Evolutionary conservation across 2,888 invertebrate species (phyloP), one percentile per base, ranked within the genome.

Genomic region (Papilio elwesi): DNA sequence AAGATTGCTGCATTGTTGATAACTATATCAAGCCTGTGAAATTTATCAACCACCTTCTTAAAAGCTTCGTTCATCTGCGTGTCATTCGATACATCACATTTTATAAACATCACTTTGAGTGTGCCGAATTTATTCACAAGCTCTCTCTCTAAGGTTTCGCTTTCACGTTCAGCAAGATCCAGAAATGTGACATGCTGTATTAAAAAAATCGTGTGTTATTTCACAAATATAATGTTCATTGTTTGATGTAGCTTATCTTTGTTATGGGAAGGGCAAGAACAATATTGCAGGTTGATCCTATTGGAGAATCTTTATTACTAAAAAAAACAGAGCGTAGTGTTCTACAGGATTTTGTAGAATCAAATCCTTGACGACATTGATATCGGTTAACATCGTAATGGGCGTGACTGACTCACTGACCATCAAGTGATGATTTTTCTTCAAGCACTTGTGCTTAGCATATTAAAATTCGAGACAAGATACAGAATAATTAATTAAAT

Each of bases 21-120:
- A 11, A 93, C 90, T 0, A 82, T 86, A 68, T 93, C 92, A 2
- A 93, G 84, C 74, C 90, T 82, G 47, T 83, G 80, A 75, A 91
- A 93, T 77, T 92, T 93, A 75, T 91, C 87, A 12, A 90, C 67
- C 15, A 91, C 89, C 80, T 87, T 88, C 55, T 80, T 83, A 77
- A 85, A 92, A 49, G 92, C 91, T 0, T 82, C 82, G 8, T 78
- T 75, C 10, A 92, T 87, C 78, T 91, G 87, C 0, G 74, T 77
- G 26, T 89, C 89, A 75, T 90, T 83, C 2, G 91, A 80, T 15
- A 93, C 83, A 78, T 93, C 92, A 76, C 93, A 92, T 83, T 89
- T 89, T 83, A 92, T 91, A 79, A 91, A 93, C 88, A 90, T 93
- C 12, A 90, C 90, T 85, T 79, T 86, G 69, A 92, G 76, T n/a